Percentiles rank a stretch among this genome's conserved stretches.
phyloP scores from a whole-genome alignment of 1,140 invertebrate genomes.

The Pteromalus puparum region DNA sequence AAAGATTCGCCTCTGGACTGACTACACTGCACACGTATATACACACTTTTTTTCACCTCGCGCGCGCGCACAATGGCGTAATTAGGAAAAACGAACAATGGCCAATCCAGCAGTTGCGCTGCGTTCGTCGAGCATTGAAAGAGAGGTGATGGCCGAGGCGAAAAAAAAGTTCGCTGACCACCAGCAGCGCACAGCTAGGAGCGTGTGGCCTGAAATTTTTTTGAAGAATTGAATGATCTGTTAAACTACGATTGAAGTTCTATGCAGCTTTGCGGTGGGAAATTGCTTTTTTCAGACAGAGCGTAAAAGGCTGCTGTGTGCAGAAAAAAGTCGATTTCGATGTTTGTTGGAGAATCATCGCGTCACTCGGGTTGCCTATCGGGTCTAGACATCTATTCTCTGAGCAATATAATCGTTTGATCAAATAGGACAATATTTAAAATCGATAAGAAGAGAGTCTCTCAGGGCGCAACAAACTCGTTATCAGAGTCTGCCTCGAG shows the following conservation, averaged over 20 bases:
- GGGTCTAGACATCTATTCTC: too few species aligned
- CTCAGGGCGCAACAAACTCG: not conserved
- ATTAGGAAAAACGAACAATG: constrained; percentile 66
- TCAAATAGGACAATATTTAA: too few species aligned
- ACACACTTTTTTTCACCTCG: constrained; percentile 37
- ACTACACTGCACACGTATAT: constrained; percentile 21
- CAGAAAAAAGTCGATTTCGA: too few species aligned
- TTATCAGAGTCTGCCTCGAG: not conserved
- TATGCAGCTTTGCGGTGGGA: too few species aligned
- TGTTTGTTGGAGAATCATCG: too few species aligned
- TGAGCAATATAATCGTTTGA: too few species aligned
- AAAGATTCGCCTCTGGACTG: not conserved
- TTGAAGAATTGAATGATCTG: not conserved
- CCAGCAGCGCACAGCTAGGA: not conserved
- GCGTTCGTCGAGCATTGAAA: constrained; percentile 37
- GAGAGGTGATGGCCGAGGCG: not conserved
- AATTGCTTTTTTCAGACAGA: too few species aligned
- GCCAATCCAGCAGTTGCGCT: constrained; percentile 54
- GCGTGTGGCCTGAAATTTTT: not conserved
- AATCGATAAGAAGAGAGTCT: not conserved
- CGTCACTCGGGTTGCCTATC: too few species aligned
- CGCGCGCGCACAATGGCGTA: constrained; percentile 53
- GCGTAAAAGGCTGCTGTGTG: too few species aligned
- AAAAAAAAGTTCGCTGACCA: not conserved
- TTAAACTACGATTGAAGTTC: not conserved